Base-by-base conservation (phyloP, 2,888 invertebrate genomes). In the Drosophila leonis region DNA sequence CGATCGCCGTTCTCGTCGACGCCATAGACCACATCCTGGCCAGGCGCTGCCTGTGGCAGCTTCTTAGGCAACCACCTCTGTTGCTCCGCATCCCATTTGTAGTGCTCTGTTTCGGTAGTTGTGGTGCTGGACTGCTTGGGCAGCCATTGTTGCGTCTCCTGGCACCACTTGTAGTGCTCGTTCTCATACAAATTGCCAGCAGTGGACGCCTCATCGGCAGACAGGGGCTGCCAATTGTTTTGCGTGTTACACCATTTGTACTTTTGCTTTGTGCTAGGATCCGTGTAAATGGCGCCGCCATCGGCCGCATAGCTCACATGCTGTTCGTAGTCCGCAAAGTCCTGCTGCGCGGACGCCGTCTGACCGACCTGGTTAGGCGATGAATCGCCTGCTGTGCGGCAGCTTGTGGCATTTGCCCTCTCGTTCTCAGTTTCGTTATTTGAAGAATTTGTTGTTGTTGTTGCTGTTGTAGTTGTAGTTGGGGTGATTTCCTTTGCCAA, bases 1-100 rank as follows among this genome's bases (percentile, higher is more conserved):
- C 97, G 96, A 57, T 96, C 95, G 88, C 96, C 96, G 92, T 96
- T 95, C 93, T 97, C 96, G 93, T 97, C 96, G 91, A 95, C 95
- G 59, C 95, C 95, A 90, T 97, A 97, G 5, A 93, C 90, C 63
- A 93, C 84, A 69, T 72, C 79, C 66, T 76, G 72, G 10, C 33
- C 76, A n/a, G 73, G 51, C 13, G 60, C 5, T 7, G 46, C 46
- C 55, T 91, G 49, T 7, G 49, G 49, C 54, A 41, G n/a, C 55
- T 60, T 60, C 44, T 73, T 92, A 4, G 90, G 86, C 35, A 94
- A 88, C 96, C 96, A 96, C 83, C 95, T 94, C 67, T 95, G 94
- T 75, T 94, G 94, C n/a, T 94, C 94, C 48, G 93, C 93, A 90
- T 94, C 94, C 94, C 95, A 96, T 87, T 94, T 94, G 76, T 94